Evolutionary conservation across 2,113 vertebrate genomes (phyloP).

Genomic region (Chaenocephalus aceratus): DNA sequence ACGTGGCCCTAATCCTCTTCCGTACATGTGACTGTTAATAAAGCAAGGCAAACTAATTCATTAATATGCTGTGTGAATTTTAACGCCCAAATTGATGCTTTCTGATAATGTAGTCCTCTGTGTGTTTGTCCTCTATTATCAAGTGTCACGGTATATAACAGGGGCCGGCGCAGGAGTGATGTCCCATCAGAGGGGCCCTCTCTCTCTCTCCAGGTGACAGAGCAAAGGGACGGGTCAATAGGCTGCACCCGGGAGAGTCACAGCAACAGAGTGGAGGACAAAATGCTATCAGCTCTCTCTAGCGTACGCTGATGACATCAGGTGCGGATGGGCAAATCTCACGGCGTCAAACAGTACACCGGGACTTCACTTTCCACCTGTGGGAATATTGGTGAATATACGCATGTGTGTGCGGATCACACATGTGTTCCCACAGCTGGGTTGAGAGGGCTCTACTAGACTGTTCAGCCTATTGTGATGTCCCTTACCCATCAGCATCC

Average conservation of each 20-base stretch:
- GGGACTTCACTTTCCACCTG: slow-evolving; percentile 71
- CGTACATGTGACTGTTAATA: neutral
- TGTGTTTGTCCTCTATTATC: slow-evolving; percentile 21
- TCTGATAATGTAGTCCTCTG: neutral
- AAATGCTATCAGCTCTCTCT: slow-evolving; percentile 72
- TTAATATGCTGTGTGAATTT: no score
- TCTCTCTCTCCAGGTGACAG: slow-evolving; percentile 59
- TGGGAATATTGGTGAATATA: slow-evolving; percentile 49
- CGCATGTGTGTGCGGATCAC: slow-evolving; percentile 9
- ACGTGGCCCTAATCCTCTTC: no score
- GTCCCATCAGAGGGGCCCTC: slow-evolving; percentile 44
- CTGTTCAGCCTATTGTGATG: slow-evolving; percentile 17
- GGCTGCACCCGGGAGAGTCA: slow-evolving; percentile 55
- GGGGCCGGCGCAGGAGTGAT: slow-evolving; percentile 22
- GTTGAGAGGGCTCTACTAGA: slow-evolving; percentile 19
- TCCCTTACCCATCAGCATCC: neutral
- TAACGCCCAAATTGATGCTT: neutral
- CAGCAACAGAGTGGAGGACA: slow-evolving; percentile 63
- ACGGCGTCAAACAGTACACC: slow-evolving; percentile 32
- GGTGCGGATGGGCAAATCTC: slow-evolving; percentile 61
- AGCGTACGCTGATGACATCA: slow-evolving; percentile 72
- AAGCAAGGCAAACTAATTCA: neutral
- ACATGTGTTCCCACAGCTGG: slow-evolving; percentile 63
- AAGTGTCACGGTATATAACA: slow-evolving; percentile 5
- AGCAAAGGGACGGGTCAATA: slow-evolving; percentile 70